Evolutionary conservation across 2,113 vertebrate species (phyloP).

Genomic region (Calonectris borealis): DNA sequence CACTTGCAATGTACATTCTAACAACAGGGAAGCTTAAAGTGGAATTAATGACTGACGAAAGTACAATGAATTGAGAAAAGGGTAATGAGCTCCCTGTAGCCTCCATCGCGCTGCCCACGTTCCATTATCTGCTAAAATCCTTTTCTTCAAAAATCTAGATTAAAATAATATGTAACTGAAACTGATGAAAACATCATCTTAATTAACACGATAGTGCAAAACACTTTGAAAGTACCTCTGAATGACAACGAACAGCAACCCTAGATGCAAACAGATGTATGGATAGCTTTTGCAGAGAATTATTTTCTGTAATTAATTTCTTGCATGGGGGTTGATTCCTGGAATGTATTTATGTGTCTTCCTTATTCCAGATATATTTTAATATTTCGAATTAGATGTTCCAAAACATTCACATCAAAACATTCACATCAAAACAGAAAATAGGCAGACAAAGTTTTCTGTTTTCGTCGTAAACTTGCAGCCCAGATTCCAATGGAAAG

Average conservation of each 20-base stretch:
- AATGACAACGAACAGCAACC: background rate
- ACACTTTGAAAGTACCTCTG: background rate
- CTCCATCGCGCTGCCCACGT: background rate
- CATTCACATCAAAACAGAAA: background rate
- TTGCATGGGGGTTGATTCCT: background rate
- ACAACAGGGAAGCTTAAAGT: slow-evolving; percentile 37
- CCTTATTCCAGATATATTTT: background rate
- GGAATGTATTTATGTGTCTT: background rate
- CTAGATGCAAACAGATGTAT: background rate
- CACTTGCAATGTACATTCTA: background rate
- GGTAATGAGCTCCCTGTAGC: slow-evolving; percentile 65
- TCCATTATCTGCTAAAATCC: slow-evolving; percentile 46
- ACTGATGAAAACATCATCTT: slow-evolving; percentile 51
- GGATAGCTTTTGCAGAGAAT: background rate
- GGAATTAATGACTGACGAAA: slow-evolving; percentile 66
- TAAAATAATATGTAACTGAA: slow-evolving; percentile 51
- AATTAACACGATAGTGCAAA: slow-evolving; percentile 47
- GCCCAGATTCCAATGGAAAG: background rate
- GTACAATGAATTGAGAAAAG: slow-evolving; percentile 49
- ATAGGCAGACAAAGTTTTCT: background rate
- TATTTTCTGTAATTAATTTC: slow-evolving; percentile 12
- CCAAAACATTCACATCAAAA: background rate
- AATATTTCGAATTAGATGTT: background rate
- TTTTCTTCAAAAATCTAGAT: slow-evolving; percentile 17
- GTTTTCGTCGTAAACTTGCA: background rate